Percentiles rank a stretch among this genome's conserved stretches.
These are phyloP conservation scores for Eospalax fontanierii DNA, from an alignment of 2,797 vertebrate species.

Conservation along the genomic window DNA sequence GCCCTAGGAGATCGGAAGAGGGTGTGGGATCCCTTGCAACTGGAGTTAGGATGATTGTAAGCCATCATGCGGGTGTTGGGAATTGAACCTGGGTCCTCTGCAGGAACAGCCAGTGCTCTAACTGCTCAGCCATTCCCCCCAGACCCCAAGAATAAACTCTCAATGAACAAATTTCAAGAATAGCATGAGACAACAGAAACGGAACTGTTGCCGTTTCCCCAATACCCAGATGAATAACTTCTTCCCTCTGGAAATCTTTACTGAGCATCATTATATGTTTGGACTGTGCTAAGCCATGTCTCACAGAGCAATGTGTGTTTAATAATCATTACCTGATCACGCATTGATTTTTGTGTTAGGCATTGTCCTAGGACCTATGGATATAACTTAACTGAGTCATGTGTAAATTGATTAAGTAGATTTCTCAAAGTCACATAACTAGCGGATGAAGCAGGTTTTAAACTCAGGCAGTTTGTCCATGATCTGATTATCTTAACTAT, in stretches of 20 bases:
- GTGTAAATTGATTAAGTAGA: not conserved
- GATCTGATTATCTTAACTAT: not conserved
- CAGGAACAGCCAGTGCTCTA: too few species aligned
- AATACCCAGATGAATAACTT: not conserved
- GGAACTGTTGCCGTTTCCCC: not conserved
- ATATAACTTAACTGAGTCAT: not conserved
- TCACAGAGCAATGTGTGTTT: too few species aligned
- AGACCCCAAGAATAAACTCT: constrained; percentile 22
- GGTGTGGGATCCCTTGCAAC: too few species aligned
- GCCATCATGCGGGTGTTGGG: too few species aligned
- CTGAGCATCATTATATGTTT: not conserved
- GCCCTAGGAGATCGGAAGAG: too few species aligned
- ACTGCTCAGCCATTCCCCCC: too few species aligned
- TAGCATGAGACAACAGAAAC: not conserved
- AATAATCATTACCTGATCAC: not conserved
- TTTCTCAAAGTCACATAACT: not conserved
- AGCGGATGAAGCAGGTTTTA: not conserved
- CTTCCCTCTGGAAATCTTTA: not conserved
- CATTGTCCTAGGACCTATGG: not conserved
- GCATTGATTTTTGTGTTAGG: not conserved
- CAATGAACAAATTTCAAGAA: not conserved
- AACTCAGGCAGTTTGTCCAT: not conserved
- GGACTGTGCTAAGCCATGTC: too few species aligned
- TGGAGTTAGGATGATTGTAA: too few species aligned
- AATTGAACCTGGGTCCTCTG: too few species aligned